phyloP scores from a whole-genome alignment of 2,113 vertebrate species.

The Leucopsar rothschildi region DNA sequence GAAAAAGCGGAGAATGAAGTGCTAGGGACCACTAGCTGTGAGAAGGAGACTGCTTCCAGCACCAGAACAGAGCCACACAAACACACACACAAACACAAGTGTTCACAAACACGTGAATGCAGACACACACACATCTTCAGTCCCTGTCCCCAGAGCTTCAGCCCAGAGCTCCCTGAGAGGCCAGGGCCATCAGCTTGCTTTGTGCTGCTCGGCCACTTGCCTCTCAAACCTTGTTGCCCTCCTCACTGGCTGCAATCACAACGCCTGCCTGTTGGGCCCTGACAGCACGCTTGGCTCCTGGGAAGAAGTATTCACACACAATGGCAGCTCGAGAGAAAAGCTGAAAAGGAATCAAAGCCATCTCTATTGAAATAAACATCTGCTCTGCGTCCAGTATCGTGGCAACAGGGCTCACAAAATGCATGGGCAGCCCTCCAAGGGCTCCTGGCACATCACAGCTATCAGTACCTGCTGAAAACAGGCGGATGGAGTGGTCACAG shows the following conservation, averaged over 20 bases:
- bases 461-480: slow-evolving; percentile 54
- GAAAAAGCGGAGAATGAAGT: not conserved
- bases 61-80: not conserved
- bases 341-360: slow-evolving; percentile 51
- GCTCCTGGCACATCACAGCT: slow-evolving; percentile 44
- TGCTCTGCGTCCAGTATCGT: slow-evolving; percentile 33
- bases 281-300: not conserved
- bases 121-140: not conserved
- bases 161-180: not conserved
- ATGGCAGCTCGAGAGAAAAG: slow-evolving; percentile 14
- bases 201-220: not conserved
- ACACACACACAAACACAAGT: accelerated
- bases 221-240: not conserved
- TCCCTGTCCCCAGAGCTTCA: not conserved
- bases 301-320: slow-evolving; percentile 25
- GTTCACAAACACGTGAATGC: not conserved
- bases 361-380: slow-evolving; percentile 63
- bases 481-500: not conserved
- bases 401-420: slow-evolving; percentile 45
- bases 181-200: not conserved
- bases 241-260: not conserved
- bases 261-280: not conserved
- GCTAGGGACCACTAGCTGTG: not conserved
- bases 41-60: not conserved
- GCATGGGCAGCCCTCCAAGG: slow-evolving; percentile 20